phyloP scores from a whole-genome alignment of 1,140 invertebrate genomes.

The Piezodorus guildinii region DNA sequence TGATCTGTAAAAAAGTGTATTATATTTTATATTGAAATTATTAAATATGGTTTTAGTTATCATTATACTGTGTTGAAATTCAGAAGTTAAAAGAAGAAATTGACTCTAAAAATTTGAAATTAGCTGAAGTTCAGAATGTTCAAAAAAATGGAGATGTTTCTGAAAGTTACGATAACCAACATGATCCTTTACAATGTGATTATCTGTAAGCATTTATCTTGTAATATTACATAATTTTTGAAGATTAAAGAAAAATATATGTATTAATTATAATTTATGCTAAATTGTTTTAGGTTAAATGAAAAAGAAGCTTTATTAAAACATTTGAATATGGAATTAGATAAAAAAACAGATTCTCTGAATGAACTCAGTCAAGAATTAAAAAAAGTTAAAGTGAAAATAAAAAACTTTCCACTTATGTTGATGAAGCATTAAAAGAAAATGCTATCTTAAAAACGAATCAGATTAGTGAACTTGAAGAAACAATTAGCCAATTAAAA shows the following conservation, averaged over 20 bases:
- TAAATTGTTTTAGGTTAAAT: constrained; percentile 1
- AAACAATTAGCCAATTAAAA: neutral
- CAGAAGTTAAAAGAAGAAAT: neutral
- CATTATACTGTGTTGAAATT: neutral
- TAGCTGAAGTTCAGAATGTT: neutral
- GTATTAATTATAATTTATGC: no score
- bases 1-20: no score
- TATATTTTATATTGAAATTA: no score
- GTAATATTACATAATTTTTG: no score
- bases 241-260: no score
- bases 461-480: neutral
- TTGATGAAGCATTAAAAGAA: neutral
- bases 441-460: neutral
- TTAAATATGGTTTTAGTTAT: neutral
- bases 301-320: constrained; percentile 12
- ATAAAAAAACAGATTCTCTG: neutral
- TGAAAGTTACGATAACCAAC: neutral
- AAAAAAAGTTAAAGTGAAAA: neutral
- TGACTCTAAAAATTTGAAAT: neutral
- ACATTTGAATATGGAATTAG: neutral
- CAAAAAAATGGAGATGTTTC: neutral
- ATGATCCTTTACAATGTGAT: neutral
- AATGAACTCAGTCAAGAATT: neutral
- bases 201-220: neutral
- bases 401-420: neutral